phyloP scores from a whole-genome alignment of 2,797 vertebrate species.

The Eupleurogrammus muticus region DNA sequence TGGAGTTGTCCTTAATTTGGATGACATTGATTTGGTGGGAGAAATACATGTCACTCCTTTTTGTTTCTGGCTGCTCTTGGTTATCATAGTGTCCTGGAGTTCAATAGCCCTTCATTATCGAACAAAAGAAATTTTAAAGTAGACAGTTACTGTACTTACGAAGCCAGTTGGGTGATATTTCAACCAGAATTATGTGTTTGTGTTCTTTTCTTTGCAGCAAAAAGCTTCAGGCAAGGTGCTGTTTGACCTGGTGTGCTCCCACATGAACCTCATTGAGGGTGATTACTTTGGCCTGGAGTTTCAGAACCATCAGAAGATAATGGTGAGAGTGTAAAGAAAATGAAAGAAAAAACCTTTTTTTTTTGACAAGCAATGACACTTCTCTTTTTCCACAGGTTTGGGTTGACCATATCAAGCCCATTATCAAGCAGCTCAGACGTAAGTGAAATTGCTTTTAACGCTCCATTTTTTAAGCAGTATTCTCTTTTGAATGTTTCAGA shows the following conservation, averaged over 20 bases:
- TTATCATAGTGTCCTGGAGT: constrained; percentile 3
- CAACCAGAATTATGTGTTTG: constrained; percentile 19
- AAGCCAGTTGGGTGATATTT: constrained; percentile 1
- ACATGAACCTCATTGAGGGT: constrained; percentile 96
- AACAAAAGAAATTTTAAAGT: constrained; percentile 19
- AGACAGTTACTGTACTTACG: constrained; percentile 15
- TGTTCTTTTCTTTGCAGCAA: constrained; percentile 84
- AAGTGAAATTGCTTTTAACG: constrained; percentile 76
- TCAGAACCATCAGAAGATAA: constrained; percentile 95
- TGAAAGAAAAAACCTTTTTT: not conserved
- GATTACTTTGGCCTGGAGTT: constrained; percentile 99
- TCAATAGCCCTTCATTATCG: constrained; percentile 11
- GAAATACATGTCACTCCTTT: no score
- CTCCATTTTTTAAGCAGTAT: not conserved
- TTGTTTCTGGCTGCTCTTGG: constrained; percentile 24
- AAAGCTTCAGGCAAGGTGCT: constrained; percentile 94
- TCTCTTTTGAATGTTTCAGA: constrained; percentile 1
- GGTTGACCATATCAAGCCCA: constrained; percentile 97
- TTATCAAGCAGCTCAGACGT: constrained; percentile 96
- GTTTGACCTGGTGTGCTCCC: constrained; percentile 93
- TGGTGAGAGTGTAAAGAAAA: constrained; percentile 80
- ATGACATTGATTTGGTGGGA: no score
- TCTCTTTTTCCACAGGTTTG: constrained; percentile 87
- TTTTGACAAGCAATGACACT: not conserved
- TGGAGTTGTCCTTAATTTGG: constrained; percentile 26